A percentile compares a stretch with the other conserved stretches of the same genome.
These are phyloP conservation scores for Papilio gigon DNA, from an alignment of 2,888 invertebrate genomes.

Conservation along the genomic window DNA sequence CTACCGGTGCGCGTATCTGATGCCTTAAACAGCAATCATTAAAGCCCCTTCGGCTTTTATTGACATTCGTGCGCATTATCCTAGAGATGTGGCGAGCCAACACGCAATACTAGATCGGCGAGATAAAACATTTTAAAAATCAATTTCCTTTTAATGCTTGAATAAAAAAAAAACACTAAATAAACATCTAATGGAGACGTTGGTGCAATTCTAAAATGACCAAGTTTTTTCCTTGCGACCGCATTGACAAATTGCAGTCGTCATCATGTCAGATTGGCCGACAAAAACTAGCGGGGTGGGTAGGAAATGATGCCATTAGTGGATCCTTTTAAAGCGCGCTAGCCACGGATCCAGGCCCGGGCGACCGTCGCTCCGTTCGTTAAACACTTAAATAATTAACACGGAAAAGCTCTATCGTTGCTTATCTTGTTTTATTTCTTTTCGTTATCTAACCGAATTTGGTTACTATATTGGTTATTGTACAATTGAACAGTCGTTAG, in stretches of 20 bases:
- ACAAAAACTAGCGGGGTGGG: slow-evolving; percentile 51
- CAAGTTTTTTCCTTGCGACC: slow-evolving; percentile 45
- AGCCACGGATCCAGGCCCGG: slow-evolving; percentile 20
- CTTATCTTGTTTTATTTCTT: slow-evolving; percentile 26
- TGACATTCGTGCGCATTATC: slow-evolving; percentile 31
- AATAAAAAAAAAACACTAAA: slow-evolving; percentile 42
- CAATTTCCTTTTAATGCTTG: slow-evolving; percentile 41
- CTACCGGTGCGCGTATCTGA: slow-evolving; percentile 18
- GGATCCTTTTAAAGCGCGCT: slow-evolving; percentile 40
- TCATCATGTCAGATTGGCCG: slow-evolving; percentile 48
- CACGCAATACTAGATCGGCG: slow-evolving; percentile 4
- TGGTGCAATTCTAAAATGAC: slow-evolving; percentile 45
- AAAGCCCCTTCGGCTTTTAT: slow-evolving; percentile 13
- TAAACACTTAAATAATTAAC: slow-evolving; percentile 39
- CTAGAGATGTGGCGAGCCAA: not conserved
- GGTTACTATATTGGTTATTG: slow-evolving; percentile 15
- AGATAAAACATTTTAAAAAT: slow-evolving; percentile 24
- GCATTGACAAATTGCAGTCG: slow-evolving; percentile 54
- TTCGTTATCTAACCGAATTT: slow-evolving; percentile 22
- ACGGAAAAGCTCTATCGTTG: slow-evolving; percentile 36
- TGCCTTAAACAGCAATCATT: slow-evolving; percentile 28
- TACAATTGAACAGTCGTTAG: slow-evolving; percentile 24
- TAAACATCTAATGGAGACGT: slow-evolving; percentile 42
- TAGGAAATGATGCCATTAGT: slow-evolving; percentile 51
- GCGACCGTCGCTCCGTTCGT: slow-evolving; percentile 12